Percentiles rank a stretch among this genome's conserved stretches.
Evolutionary conservation across 2,888 invertebrate genomes (phyloP).

Genomic region (Patella pellucida): DNA sequence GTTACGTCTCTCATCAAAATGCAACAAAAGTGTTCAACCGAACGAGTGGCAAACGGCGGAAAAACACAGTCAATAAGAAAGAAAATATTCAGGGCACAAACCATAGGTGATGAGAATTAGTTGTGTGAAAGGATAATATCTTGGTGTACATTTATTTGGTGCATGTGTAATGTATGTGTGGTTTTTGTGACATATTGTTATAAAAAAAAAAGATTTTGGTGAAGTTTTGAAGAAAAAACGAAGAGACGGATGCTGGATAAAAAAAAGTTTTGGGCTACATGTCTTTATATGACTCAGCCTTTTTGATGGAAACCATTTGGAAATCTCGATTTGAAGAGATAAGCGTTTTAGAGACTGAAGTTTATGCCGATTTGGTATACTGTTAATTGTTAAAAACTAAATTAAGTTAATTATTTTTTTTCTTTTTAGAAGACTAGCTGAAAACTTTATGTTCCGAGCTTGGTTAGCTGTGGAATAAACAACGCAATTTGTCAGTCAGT

Average conservation of each 20-base stretch:
- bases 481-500: background rate
- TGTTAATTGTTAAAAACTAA: slow-evolving; percentile 11
- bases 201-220: no score
- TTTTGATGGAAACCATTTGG: no score
- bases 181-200: no score
- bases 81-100: slow-evolving; percentile 21
- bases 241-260: background rate
- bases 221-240: no score
- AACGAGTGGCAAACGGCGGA: slow-evolving; percentile 32
- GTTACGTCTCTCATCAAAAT: slow-evolving; percentile 7
- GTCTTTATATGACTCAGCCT: no score
- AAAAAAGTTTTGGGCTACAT: background rate
- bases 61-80: slow-evolving; percentile 28
- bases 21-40: slow-evolving; percentile 24
- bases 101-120: slow-evolving; percentile 17
- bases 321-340: no score
- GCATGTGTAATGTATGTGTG: slow-evolving; percentile 7
- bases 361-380: background rate
- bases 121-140: background rate
- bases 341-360: no score
- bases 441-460: background rate
- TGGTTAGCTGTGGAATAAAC: background rate
- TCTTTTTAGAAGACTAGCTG: slow-evolving; percentile 10
- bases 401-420: slow-evolving; percentile 10
- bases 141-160: background rate